Evolutionary conservation across 2,797 vertebrate genomes (phyloP).

Genomic region (Agapornis canus): DNA sequence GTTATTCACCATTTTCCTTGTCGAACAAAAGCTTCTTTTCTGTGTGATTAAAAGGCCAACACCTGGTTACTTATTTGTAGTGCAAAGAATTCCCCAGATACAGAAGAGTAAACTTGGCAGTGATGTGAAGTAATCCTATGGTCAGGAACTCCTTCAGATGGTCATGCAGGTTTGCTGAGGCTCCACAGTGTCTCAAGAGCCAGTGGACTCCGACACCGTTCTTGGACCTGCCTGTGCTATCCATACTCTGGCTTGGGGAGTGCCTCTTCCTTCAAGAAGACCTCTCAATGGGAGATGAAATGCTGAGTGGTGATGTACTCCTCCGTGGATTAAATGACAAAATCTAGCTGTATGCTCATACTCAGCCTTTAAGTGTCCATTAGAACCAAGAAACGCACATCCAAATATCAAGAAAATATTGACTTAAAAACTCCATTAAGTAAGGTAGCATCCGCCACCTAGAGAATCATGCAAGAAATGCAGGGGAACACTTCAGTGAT

Average conservation of each 20-base stretch:
- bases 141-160: neutral
- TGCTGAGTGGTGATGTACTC: accelerated
- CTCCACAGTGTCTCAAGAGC: neutral
- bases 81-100: neutral
- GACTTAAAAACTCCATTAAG: accelerated
- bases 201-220: accelerated
- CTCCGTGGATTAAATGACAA: neutral
- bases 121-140: accelerated
- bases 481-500: neutral
- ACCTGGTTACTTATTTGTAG: neutral
- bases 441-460: neutral
- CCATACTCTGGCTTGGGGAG: accelerated
- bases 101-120: neutral
- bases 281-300: neutral
- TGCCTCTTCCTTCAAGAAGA: neutral
- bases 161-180: too few relatives aligned
- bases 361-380: accelerated
- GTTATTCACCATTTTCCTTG: neutral
- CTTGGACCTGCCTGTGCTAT: accelerated
- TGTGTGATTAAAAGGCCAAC: neutral
- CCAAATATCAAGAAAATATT: too few relatives aligned
- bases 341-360: accelerated
- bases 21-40: neutral
- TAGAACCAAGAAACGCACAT: neutral
- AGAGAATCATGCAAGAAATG: neutral